Evolutionary conservation across 2,888 invertebrate species (phyloP).

Genomic region (Melanostoma mellinum): DNA sequence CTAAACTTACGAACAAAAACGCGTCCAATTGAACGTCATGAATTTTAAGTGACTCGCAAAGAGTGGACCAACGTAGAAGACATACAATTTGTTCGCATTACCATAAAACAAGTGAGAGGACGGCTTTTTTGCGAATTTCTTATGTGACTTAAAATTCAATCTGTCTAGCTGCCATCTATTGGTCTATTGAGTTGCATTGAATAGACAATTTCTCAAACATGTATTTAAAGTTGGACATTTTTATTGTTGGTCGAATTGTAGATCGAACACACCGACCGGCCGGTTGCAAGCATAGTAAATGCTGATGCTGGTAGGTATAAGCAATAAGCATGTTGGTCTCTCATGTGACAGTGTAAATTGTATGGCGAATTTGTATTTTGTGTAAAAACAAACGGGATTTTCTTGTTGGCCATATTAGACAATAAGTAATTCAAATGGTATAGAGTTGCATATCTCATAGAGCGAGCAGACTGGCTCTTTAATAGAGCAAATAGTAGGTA

Average conservation of each 20-base stretch:
- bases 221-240: slow-evolving; percentile 68
- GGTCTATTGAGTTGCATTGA: slow-evolving; percentile 71
- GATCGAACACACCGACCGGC: slow-evolving; percentile 27
- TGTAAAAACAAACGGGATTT: slow-evolving; percentile 36
- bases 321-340: slow-evolving; percentile 54
- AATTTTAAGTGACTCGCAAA: slow-evolving; percentile 66
- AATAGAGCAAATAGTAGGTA: slow-evolving; percentile 24
- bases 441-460: slow-evolving; percentile 52
- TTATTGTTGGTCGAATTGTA: slow-evolving; percentile 70
- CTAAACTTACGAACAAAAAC: slow-evolving; percentile 52
- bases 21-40: slow-evolving; percentile 70
- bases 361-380: slow-evolving; percentile 50
- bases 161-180: slow-evolving; percentile 73
- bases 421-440: slow-evolving; percentile 37
- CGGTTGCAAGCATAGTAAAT: slow-evolving; percentile 1
- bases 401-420: slow-evolving; percentile 62
- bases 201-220: slow-evolving; percentile 72
- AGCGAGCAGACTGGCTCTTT: not conserved
- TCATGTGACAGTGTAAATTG: slow-evolving; percentile 64
- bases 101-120: slow-evolving; percentile 73
- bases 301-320: slow-evolving; percentile 25
- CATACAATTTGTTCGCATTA: slow-evolving; percentile 72
- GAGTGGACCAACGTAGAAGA: slow-evolving; percentile 54
- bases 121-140: slow-evolving; percentile 55
- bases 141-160: slow-evolving; percentile 65